Base-by-base conservation (phyloP, 92 coral and sea anemone species). In the Montipora capitata region DNA sequence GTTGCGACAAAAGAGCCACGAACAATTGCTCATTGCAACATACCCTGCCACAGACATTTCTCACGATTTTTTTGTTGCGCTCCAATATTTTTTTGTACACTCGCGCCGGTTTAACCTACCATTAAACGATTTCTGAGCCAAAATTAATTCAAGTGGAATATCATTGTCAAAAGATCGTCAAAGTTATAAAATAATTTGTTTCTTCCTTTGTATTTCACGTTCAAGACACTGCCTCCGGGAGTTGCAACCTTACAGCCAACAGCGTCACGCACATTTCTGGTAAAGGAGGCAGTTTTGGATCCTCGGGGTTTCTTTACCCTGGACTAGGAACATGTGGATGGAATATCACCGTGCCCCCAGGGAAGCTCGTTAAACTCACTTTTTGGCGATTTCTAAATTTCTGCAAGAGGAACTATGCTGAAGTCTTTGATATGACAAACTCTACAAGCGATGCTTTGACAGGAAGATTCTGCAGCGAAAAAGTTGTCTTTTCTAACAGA, bases 261-360 rank as follows among this genome's bases (percentile, higher is more conserved):
- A 85, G 79, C 38, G 66, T 76, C 2, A 41, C 88, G 12, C 81
- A 84, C 44, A 63, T 92, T 38, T 5, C 74, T 39, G 95, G 90
- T 3, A 85, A 92, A 44, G 93, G 90, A 35, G 61, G 80, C 16
- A 74, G 90, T 17, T 83, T 92, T 68, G 73, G 65, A 43, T 88
- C 90, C 44, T 90, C 87, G 0, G 83, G 75, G 4, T 84, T 77
- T 61, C 95, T 93, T 3, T 45, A 72, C 62, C 93, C 88, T 0
- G 62, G 73, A 57, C 44, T 56, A 65, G 84, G 91, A 88, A 67
- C 49, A 2, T 92, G 95, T 52, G 64, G 64, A 4, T 92, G 95
- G 95, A 83, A 92, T 13, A 88, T 92, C 45, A 83, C 90, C 10
- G 95, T 83, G 7, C 64, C 83, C 43, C 67, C 66, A 14, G 93